Conservation (phyloP, 2,113 vertebrate species). For the Lophura nycthemera region DNA sequence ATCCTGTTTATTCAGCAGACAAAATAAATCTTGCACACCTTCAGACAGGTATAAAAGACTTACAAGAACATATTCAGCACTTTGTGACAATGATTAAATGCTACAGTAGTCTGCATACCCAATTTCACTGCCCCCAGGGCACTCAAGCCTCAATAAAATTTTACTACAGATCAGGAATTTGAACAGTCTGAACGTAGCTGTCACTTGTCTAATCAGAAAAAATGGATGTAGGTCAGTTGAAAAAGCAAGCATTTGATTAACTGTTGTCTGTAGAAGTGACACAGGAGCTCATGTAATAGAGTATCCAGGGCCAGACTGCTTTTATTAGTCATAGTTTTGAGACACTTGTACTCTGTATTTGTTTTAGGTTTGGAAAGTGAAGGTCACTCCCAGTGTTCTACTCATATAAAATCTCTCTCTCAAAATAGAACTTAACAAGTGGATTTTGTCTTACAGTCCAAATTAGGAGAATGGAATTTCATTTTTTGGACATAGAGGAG, state of each 20-base stretch:
- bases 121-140: not conserved
- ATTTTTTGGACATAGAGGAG: not conserved
- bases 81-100: not conserved
- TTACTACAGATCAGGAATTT: not conserved
- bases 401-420: not conserved
- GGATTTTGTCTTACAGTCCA: not conserved
- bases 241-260: slow-evolving; percentile 4
- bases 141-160: not conserved
- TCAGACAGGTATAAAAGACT: not conserved
- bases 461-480: not conserved
- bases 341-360: not conserved
- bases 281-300: not conserved
- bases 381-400: not conserved
- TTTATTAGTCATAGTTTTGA: slow-evolving; percentile 36
- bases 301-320: not conserved
- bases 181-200: not conserved
- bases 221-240: not conserved
- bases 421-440: not conserved
- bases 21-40: not conserved
- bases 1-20: not conserved
- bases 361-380: not conserved
- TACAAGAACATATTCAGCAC: not conserved
- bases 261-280: slow-evolving; percentile 14
- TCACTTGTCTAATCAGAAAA: not conserved
- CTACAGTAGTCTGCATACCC: not conserved